Base-by-base conservation (phyloP, 2,113 vertebrate genomes). In the Eleginops maclovinus region DNA sequence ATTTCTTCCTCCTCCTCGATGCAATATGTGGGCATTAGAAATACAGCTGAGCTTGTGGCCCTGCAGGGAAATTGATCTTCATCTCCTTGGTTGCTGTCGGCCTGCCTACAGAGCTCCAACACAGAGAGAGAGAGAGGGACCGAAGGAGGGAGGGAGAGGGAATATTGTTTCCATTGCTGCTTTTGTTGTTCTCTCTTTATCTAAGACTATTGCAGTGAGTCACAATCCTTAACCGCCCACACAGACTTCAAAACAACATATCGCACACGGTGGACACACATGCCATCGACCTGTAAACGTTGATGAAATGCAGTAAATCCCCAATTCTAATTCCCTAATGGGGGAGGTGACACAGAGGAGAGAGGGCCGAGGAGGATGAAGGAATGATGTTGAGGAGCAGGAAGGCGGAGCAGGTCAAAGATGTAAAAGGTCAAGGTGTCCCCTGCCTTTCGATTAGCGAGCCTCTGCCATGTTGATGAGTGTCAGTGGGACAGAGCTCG, bases 341-440 rank as follows among this genome's bases (percentile, higher is more conserved):
- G 50, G 6, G 7, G 64, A 78, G 79, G 70, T 90, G 87, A 84
- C 87, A 85, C 41, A 16, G 72, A 77, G 84, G 81, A 81, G 76
- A 87, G 51, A 69, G 28, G 77, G 59, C 40, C 21, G 36, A 73
- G 58, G 28, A 51, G 47, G 77, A 67, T 73, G 82, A 82, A 73
- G 71, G 77, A 21, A 68, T 46, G 56, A 76, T 68, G 80, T 60
- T 77, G 64, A 70, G 24, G 71, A 87, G 58, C 79, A 71, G 44
- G 63, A 79, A 41, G 62, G 59, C 63, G 74, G 55, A 77, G n/a
- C n/a, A 13, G 82, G 89, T 87, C 81, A 88, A 75, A 87, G 64
- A 90, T 85, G 59, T 69, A 78, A 93, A 93, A 94, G 93, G 94
- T 92, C 92, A 94, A 91, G 83, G 84, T 87, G 79, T 89, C 86